Evolutionary conservation across 2,797 vertebrate genomes (phyloP), one percentile per base, ranked within the genome.

Genomic region (Pantherophis alleghaniensis): DNA sequence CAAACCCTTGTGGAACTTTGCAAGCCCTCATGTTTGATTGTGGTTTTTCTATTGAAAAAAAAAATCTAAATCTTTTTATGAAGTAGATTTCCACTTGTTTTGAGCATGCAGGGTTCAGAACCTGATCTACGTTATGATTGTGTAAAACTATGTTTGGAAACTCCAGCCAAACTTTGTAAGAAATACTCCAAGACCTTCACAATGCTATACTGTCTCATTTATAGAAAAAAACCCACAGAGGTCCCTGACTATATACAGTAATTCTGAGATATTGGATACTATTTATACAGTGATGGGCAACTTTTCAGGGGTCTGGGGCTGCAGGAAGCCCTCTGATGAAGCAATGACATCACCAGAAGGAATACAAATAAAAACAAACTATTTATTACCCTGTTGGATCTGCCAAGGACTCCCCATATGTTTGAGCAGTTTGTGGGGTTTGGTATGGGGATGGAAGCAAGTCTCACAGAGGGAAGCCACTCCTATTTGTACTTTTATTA

Each of bases 51-150:
- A 12, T 26, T 89, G 32, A 93, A 93, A 90, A 60, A 93, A 90
- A 94, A 61, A 1, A 92, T 91, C 28, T 57, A 90, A 95, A 93
- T 92, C 92, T 94, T 96, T 94, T 57, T 12, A 93, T 94, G 94
- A 91, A 93, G 91, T 66, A 53, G 74, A 13, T 3, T 1, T 3
- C 0, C 79, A 47, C 79, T 74, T 1, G 0, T 88, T n/a, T 89
- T 57, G 87, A 57, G 0, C 0, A n/a, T 91, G 63, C 87, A 91
- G 61, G 0, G 93, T 57, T n/a, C 1, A 0, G 83, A 28, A 37
- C 5, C 51, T 57, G 9, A 83, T 83, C 79, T 24, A 83, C 0
- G 22, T 0, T 0, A 53, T 51, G 20, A 91, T 88, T 90, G 87
- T 56, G 87, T 90, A 47, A 55, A 88, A 26, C 63, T 9, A 0